Conservation (phyloP, 2,113 vertebrate species). For the Toxotes chatareus region DNA sequence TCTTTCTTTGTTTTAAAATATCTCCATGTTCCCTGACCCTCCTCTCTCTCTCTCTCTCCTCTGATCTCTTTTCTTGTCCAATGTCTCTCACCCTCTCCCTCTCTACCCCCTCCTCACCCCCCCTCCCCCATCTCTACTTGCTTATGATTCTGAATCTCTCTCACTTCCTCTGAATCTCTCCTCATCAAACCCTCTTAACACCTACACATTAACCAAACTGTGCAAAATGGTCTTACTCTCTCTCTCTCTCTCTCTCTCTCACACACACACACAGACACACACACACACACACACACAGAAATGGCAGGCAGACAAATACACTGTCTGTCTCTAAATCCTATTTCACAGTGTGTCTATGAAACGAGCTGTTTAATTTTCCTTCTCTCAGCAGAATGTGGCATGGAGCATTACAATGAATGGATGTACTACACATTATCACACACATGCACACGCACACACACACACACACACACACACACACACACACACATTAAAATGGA, state of each 20-base stretch:
- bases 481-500: not conserved
- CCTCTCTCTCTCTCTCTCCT: not conserved
- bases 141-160: not conserved
- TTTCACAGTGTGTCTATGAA: slow-evolving; percentile 68
- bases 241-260: slow-evolving; percentile 3
- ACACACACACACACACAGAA: slow-evolving; percentile 28
- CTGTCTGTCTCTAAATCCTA: slow-evolving; percentile 63
- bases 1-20: not conserved
- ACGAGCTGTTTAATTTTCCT: slow-evolving; percentile 50
- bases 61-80: not conserved
- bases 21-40: not conserved
- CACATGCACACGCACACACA: slow-evolving; percentile 17
- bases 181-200: slow-evolving; percentile 12
- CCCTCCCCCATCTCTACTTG: not conserved
- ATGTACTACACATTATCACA: slow-evolving; percentile 40
- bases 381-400: slow-evolving; percentile 49
- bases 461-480: slow-evolving; percentile 13
- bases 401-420: slow-evolving; percentile 51
- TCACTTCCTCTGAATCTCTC: slow-evolving; percentile 6
- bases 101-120: too few species aligned
- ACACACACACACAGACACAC: slow-evolving; percentile 48
- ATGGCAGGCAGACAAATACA: slow-evolving; percentile 37
- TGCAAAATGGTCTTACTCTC: not conserved
- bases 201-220: slow-evolving; percentile 28
- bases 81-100: not conserved